Evolutionary conservation across 2,888 invertebrate genomes (phyloP).

Genomic region (Spatulosminthurus flaviceps): DNA sequence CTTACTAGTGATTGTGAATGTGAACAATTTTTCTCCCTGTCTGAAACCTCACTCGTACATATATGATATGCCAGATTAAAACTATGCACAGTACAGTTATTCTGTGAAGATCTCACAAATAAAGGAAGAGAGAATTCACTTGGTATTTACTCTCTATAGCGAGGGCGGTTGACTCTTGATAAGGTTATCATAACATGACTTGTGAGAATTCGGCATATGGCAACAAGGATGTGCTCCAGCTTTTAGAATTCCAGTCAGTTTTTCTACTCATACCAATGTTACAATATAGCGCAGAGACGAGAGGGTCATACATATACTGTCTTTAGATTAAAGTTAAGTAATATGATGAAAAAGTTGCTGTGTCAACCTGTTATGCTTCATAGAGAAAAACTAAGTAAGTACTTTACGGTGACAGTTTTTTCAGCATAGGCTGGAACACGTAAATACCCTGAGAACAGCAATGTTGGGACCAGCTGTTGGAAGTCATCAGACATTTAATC

Average conservation of each 20-base stretch:
- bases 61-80: no score
- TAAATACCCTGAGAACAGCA: not conserved
- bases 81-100: not conserved
- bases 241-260: not conserved
- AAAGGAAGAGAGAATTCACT: not conserved
- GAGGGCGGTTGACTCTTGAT: not conserved
- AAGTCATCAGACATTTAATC: not conserved
- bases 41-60: no score
- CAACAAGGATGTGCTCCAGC: conserved; percentile 4
- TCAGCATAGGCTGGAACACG: not conserved
- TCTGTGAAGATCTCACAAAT: no score
- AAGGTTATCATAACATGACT: conserved; percentile 8
- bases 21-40: no score
- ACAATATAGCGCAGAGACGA: not conserved
- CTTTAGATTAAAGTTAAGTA: not conserved
- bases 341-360: not conserved
- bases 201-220: conserved; percentile 9
- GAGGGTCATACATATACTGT: not conserved
- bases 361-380: not conserved
- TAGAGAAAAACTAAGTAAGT: not conserved
- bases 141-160: not conserved
- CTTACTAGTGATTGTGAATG: no score
- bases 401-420: not conserved
- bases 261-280: not conserved
- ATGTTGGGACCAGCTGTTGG: not conserved